Conservation (phyloP, 2,113 vertebrate species). For the Myotis yumanensis region DNA sequence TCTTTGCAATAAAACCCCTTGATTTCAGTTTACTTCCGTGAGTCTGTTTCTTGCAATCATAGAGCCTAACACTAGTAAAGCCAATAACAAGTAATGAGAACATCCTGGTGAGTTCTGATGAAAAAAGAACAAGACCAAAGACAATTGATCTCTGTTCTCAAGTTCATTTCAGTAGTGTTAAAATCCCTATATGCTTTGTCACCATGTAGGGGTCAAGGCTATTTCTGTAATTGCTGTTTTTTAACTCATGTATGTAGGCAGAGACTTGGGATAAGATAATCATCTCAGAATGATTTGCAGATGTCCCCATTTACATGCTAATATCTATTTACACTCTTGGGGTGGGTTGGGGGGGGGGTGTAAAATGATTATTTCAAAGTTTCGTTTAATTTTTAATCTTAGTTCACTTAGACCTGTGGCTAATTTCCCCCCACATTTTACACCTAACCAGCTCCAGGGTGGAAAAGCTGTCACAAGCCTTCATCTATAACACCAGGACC, state of each 20-base stretch:
- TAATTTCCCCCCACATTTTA: not conserved
- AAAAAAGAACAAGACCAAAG: not conserved
- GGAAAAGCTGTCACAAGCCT: not conserved
- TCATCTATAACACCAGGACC: not conserved
- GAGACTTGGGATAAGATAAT: not conserved
- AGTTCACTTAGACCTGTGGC: not conserved
- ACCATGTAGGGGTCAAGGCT: not conserved
- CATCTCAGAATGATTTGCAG: conserved; percentile 24
- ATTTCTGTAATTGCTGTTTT: not conserved
- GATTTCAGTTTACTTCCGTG: not conserved
- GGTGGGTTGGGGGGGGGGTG: rapidly evolving
- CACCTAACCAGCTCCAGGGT: not conserved
- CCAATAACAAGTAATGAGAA: not conserved
- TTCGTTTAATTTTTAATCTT: conserved; percentile 39
- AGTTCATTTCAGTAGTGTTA: not conserved
- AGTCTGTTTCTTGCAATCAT: not conserved
- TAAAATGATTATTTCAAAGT: conserved; percentile 31
- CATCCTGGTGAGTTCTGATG: not conserved
- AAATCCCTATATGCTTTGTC: not conserved
- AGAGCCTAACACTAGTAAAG: not conserved
- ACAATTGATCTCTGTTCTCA: not conserved
- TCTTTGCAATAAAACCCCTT: not conserved
- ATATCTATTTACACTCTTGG: not conserved
- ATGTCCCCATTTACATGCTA: not conserved
- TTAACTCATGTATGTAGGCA: not conserved